A percentile compares a stretch with the other conserved stretches of the same genome.
Conservation (phyloP, 2,113 vertebrate genomes). For the Sakesphorus luctuosus region DNA sequence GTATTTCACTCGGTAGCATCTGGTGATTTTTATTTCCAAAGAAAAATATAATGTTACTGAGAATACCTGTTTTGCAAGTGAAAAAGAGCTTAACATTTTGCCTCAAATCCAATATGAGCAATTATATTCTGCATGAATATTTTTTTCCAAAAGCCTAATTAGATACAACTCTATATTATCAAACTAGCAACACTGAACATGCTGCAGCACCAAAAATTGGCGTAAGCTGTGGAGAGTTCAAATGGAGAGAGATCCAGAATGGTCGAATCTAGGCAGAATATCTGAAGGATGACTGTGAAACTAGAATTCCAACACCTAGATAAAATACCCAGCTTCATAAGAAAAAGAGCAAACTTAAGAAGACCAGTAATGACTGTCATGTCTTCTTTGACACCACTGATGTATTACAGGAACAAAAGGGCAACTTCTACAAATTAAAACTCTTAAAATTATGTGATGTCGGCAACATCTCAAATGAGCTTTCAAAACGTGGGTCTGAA, state of each 20-base stretch:
- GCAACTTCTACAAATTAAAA: conserved; percentile 50
- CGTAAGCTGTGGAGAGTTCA: neutral
- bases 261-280: neutral
- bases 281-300: neutral
- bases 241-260: neutral
- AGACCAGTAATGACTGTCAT: neutral
- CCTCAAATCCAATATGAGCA: neutral
- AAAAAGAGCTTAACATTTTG: neutral
- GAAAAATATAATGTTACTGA: neutral
- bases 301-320: neutral
- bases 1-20: neutral
- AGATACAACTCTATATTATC: neutral
- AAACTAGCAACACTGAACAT: neutral
- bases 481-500: neutral
- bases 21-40: neutral
- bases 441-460: conserved; percentile 18
- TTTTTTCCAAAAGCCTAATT: neutral
- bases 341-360: neutral
- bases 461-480: neutral
- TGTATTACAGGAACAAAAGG: conserved; percentile 40
- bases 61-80: neutral
- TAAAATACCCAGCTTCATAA: neutral
- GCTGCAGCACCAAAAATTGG: neutral
- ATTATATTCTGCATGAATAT: neutral
- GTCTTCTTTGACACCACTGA: neutral